Conservation (phyloP, 2,797 vertebrate species). For the Anguilla anguilla region DNA sequence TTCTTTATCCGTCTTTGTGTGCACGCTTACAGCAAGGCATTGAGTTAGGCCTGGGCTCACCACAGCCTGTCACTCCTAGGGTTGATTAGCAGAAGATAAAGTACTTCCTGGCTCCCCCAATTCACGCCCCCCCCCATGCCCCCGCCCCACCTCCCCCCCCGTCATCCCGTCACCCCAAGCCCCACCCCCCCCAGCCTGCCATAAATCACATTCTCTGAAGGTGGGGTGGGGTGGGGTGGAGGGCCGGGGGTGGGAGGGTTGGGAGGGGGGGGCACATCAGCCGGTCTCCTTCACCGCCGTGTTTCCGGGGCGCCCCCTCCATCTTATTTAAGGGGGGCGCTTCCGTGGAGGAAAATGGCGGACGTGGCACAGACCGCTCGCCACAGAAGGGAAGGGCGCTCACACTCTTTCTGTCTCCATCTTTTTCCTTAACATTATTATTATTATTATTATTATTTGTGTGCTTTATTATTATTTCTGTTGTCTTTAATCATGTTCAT, state of each 20-base stretch:
- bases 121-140: slow-evolving; percentile 44
- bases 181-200: slow-evolving; percentile 53
- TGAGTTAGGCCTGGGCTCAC: slow-evolving; percentile 14
- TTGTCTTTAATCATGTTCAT: too few relatives aligned
- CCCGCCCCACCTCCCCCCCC: too few relatives aligned
- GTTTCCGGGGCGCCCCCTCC: slow-evolving; percentile 61
- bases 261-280: slow-evolving; percentile 62
- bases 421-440: background rate
- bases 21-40: background rate
- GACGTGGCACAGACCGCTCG: slow-evolving; percentile 39
- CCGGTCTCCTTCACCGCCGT: slow-evolving; percentile 62
- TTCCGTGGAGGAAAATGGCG: slow-evolving; percentile 65
- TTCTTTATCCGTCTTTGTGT: background rate
- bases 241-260: slow-evolving; percentile 45
- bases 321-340: slow-evolving; percentile 74
- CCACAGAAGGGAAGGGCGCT: background rate
- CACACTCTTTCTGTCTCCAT: background rate
- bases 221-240: slow-evolving; percentile 28
- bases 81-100: slow-evolving; percentile 60
- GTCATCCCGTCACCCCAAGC: slow-evolving; percentile 53
- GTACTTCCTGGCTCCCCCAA: slow-evolving; percentile 43
- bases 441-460: too few relatives aligned
- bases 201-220: slow-evolving; percentile 63
- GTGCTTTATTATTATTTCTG: too few relatives aligned
- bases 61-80: slow-evolving; percentile 51